These are phyloP conservation scores for Gymnopithys bicolor DNA, from an alignment of 2,797 vertebrate genomes.

Conservation along the genomic window DNA sequence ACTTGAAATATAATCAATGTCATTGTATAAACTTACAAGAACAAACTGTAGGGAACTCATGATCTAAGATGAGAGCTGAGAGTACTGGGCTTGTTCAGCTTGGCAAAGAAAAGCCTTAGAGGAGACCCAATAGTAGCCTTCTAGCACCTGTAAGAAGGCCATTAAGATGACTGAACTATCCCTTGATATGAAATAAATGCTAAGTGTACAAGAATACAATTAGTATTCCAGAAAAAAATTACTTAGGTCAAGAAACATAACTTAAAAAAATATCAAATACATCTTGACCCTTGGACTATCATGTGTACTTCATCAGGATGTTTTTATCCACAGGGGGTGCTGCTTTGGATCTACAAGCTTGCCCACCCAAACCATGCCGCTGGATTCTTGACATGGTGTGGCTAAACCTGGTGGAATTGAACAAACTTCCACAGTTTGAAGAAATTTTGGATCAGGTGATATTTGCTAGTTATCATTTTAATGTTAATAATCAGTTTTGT, in stretches of 20 bases:
- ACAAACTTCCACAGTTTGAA: conserved; percentile 80
- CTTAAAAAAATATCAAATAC: background rate
- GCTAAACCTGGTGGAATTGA: conserved; percentile 86
- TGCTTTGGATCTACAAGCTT: conserved; percentile 85
- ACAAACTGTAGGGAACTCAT: background rate
- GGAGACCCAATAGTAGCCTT: background rate
- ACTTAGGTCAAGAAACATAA: background rate
- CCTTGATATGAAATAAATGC: background rate
- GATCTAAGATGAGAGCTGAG: background rate
- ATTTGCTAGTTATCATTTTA: background rate
- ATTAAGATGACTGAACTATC: background rate
- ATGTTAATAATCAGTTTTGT: background rate
- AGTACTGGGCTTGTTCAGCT: background rate
- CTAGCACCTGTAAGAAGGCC: background rate
- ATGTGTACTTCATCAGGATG: background rate
- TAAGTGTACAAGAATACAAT: background rate
- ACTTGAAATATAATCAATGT: background rate
- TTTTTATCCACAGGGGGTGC: conserved; percentile 80
- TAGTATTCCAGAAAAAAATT: background rate
- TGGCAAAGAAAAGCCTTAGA: background rate
- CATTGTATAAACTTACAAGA: background rate
- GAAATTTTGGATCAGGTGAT: conserved; percentile 82
- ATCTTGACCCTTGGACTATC: background rate
- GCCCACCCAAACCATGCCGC: conserved; percentile 81
- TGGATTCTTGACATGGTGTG: conserved; percentile 87